A percentile compares a stretch with the other conserved stretches of the same genome.
Evolutionary conservation across 1,140 invertebrate species (phyloP).

Genomic region (Orius insidiosus): DNA sequence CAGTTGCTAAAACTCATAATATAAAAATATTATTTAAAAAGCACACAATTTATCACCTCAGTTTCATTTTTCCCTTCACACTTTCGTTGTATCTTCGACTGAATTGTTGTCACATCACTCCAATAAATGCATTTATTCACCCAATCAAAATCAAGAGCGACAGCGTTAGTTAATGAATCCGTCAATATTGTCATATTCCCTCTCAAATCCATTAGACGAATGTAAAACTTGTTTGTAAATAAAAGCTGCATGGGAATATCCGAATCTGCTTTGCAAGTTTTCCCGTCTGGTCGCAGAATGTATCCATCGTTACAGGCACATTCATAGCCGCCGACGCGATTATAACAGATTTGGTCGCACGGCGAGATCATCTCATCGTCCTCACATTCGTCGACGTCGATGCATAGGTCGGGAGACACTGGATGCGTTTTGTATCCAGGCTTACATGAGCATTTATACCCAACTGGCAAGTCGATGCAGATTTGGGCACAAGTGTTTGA

Average conservation of each 20-base stretch:
- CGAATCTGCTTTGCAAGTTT: conserved; percentile 49
- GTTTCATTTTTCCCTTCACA: conserved; percentile 28
- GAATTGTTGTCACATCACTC: conserved; percentile 62
- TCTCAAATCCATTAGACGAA: conserved; percentile 42
- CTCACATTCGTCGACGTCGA: conserved; percentile 65
- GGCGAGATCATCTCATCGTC: conserved; percentile 35
- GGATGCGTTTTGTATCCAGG: conserved; percentile 44
- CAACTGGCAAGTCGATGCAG: conserved; percentile 62
- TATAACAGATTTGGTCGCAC: conserved; percentile 72
- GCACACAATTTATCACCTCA: conserved; percentile 19
- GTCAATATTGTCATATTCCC: conserved; percentile 40
- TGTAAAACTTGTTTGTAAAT: conserved; percentile 62
- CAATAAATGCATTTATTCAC: conserved; percentile 59
- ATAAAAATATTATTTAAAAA: background rate
- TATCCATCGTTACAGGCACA: conserved; percentile 70
- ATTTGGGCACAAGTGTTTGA: conserved; percentile 41
- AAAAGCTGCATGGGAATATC: conserved; percentile 40
- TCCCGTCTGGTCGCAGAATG: conserved; percentile 41
- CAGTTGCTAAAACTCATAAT: conserved; percentile 30
- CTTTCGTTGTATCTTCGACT: conserved; percentile 50
- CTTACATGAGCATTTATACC: conserved; percentile 58
- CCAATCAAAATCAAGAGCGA: conserved; percentile 72
- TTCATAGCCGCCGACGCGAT: conserved; percentile 59
- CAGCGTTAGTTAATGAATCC: conserved; percentile 64
- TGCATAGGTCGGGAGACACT: conserved; percentile 37